Evolutionary conservation across 2,888 invertebrate species (phyloP), one percentile per base, ranked within the genome.

Genomic region (Trissolcus brochymenae): DNA sequence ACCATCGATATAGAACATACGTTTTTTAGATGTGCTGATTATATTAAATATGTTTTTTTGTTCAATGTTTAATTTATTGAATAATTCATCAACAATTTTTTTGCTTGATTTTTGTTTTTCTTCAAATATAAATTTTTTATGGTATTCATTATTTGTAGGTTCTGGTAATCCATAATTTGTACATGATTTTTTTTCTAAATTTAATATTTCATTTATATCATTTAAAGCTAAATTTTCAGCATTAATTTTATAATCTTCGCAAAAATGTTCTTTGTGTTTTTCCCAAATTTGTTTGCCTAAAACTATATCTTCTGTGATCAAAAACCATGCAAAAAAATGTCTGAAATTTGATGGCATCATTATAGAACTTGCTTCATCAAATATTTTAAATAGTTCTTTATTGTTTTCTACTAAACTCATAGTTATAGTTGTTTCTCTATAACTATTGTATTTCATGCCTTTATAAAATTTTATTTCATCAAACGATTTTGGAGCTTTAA

Each of bases 381-480:
- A 66, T 3, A 66, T 66, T 56, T 66, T 49, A 21, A 14, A 66
- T 7, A 65, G 29, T 55, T 65, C 55, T 46, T 16, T 13, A 13
- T 65, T 49, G 14, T 14, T 65, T 46, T 55, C 65, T 11, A 65
- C 14, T 50, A 66, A 60, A n/a, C 65, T 54, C 65, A 73, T 73
- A 7, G 73, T 60, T 25, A 60, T 50, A 16, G 73, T 60, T 13
- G 21, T 21, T 11, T 73, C 54, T 60, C 66, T 51, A 49, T 53
- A 72, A 11, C 56, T 25, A 13, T 43, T n/a, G 40, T 72, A 66
- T 4, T 7, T 21, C 9, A 43, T 49, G 54, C 59, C 55, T 51
- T 76, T 62, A 50, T 60, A 76, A 19, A 46, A 66, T 71, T 54
- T 65, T 50, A 76, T 53, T 51, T 71, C 59, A 17, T 72, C 6